phyloP scores from a whole-genome alignment of 2,797 vertebrate species.

The Acanthurus lineatus region DNA sequence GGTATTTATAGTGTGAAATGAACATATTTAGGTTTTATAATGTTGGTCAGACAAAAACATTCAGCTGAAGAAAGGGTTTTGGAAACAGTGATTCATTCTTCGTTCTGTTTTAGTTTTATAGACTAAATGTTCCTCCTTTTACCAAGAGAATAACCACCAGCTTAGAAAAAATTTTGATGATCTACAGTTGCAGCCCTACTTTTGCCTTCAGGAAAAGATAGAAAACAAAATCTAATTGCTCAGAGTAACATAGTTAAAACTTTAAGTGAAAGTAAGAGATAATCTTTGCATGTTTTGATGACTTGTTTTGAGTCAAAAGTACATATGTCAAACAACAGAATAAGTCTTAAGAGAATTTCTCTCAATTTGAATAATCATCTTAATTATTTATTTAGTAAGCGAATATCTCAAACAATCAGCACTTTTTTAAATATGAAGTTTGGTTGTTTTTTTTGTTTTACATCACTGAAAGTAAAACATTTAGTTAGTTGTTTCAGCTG shows the following conservation, averaged over 20 bases:
- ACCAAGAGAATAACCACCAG: background rate
- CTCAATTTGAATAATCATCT: background rate
- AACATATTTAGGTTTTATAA: conserved; percentile 6
- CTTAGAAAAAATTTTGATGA: background rate
- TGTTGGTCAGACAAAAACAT: background rate
- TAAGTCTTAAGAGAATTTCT: background rate
- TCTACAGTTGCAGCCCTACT: background rate
- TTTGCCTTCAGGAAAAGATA: background rate
- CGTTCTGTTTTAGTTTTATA: background rate
- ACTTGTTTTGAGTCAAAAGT: background rate
- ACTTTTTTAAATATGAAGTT: too few species aligned
- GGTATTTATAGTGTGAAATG: background rate
- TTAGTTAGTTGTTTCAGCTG: too few species aligned
- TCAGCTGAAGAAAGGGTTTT: background rate
- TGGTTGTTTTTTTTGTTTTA: background rate
- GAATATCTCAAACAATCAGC: background rate
- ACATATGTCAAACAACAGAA: background rate
- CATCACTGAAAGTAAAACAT: background rate
- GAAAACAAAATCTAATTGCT: background rate
- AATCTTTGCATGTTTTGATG: background rate
- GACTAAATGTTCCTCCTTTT: background rate
- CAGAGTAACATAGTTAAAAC: background rate
- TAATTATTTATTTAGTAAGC: background rate
- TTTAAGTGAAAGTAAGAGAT: background rate
- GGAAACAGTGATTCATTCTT: background rate